phyloP scores from a whole-genome alignment of 2,797 vertebrate species.

The Pyrocephalus nanus region DNA sequence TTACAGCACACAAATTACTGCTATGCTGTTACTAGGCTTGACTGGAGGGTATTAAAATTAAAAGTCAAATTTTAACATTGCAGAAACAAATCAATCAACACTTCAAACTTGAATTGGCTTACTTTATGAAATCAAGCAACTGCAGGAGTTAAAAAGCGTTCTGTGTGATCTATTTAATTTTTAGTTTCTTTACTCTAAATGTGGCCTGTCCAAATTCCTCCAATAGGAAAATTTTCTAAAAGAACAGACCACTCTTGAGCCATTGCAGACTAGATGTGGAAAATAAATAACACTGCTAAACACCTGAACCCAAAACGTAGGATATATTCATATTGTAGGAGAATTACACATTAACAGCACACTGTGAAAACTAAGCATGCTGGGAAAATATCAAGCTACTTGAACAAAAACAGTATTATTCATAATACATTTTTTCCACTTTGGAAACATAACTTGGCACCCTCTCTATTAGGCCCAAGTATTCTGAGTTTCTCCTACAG shows the following conservation, averaged over 20 bases:
- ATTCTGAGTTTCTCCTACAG: not conserved
- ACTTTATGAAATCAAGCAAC: slow-evolving; percentile 12
- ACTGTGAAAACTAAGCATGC: not conserved
- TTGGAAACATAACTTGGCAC: slow-evolving; percentile 25
- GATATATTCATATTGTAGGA: not conserved
- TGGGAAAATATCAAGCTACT: not conserved
- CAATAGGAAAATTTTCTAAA: not conserved
- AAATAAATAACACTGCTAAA: not conserved
- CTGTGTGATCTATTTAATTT: not conserved
- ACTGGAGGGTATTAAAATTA: slow-evolving; percentile 1
- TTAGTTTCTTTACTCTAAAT: not conserved
- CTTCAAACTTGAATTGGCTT: not conserved
- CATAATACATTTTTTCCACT: slow-evolving; percentile 2
- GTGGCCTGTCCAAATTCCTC: not conserved
- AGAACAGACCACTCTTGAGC: not conserved
- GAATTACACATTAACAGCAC: not conserved
- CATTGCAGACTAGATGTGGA: not conserved
- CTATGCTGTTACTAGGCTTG: not conserved
- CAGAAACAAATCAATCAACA: slow-evolving; percentile 40
- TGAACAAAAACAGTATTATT: not conserved
- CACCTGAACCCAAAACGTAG: not conserved
- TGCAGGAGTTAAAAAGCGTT: not conserved
- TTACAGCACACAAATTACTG: not conserved
- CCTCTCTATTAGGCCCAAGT: not conserved
- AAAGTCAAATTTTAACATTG: slow-evolving; percentile 18